Percentiles rank a stretch among this genome's conserved stretches.
These are phyloP conservation scores for Cnemophilus loriae DNA, from an alignment of 2,113 vertebrate species.

Conservation along the genomic window DNA sequence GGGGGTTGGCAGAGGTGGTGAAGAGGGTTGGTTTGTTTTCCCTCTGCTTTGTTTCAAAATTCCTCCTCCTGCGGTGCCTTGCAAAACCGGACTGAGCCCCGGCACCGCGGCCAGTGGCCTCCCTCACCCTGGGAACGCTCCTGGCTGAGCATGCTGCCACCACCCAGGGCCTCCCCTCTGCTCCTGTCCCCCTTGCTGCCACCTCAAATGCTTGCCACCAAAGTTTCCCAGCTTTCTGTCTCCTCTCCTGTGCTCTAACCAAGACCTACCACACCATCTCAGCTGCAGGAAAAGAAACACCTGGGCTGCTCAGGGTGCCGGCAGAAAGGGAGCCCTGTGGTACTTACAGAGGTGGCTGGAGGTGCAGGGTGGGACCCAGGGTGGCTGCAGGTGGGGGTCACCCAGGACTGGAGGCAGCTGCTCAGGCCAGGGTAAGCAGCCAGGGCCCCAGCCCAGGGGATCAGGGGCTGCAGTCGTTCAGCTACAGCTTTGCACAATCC, in stretches of 20 bases:
- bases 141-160: neutral
- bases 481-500: conserved; percentile 51
- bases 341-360: conserved; percentile 16
- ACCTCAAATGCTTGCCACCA: neutral
- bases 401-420: neutral
- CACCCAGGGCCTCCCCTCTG: neutral
- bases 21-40: neutral
- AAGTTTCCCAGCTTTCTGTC: neutral
- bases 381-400: neutral
- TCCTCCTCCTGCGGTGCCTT: neutral
- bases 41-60: conserved; percentile 11
- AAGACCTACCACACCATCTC: accelerated
- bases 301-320: neutral
- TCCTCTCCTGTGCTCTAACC: neutral
- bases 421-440: neutral
- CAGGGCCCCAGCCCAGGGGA: neutral
- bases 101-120: accelerated
- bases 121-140: neutral
- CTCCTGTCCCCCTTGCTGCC: accelerated
- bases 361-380: neutral
- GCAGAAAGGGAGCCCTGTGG: neutral
- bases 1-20: neutral
- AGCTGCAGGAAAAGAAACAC: neutral
- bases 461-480: neutral
- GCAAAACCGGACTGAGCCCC: neutral